Evolutionary conservation across 2,113 vertebrate genomes (phyloP), one percentile per base, ranked within the genome.

Genomic region (Stomatorhinus ivindoensis): DNA sequence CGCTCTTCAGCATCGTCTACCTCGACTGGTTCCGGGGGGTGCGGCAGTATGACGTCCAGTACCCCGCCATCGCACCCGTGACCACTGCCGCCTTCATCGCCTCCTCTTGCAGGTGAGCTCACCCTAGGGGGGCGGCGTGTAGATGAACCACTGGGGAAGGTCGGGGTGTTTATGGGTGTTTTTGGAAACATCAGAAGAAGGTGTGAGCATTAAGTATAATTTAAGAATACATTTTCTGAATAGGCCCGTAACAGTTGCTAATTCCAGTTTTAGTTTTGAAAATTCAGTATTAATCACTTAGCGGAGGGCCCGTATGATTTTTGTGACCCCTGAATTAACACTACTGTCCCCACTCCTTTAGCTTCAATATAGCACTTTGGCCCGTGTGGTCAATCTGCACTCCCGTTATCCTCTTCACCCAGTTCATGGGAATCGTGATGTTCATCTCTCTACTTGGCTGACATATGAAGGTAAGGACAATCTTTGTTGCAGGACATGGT

Each of bases 341-440:
- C 7, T 80, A 9, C 87, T 6, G n/a, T 85, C 76, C 27, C 24
- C 90, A 91, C 46, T 88, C 21, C 94, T 95, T 76, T 89, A 99
- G 98, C 94, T 97, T 98, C 90, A 99, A 98, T 91, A 89, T 98
- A 91, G 97, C 98, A 13, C 93, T 99, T 19, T 99, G 98, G 98
- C 96, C 96, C 0, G 94, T 97, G 86, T 99, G 98, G 98, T 98
- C 98, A 0, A 97, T 99, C 93, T 94, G 98, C 92, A 99, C 98
- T 2, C 98, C 98, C 0, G 50, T 98, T 73, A 92, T 99, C 92
- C 95, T 99, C 84, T 99, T 99, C 91, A 95, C 97, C 65, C 98
- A 99, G 94, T 99, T 99, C 88, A 99, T 99, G 98, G 98, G 98
- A 35, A 92, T 98, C 2, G 95, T 98, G 69, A 99, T 99, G 98